Percentiles rank a stretch among this genome's conserved stretches.
Evolutionary conservation across 2,797 vertebrate species (phyloP).

Genomic region (Protosalanx chinensis): DNA sequence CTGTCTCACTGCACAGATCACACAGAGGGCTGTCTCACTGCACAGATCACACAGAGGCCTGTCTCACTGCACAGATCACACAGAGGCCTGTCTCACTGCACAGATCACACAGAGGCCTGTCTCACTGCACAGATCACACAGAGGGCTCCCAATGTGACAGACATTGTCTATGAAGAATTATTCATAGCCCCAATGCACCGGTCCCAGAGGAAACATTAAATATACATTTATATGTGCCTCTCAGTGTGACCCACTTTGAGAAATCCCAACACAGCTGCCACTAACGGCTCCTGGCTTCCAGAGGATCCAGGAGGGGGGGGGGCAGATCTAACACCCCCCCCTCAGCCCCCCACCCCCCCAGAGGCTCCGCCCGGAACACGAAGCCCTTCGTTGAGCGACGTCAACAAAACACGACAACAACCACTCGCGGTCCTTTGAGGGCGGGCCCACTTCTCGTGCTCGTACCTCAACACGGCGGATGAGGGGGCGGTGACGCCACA

Average conservation of each 20-base stretch:
- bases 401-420: slow-evolving; percentile 40
- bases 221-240: slow-evolving; percentile 69
- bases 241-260: slow-evolving; percentile 71
- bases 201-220: slow-evolving; percentile 70
- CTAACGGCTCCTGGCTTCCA: slow-evolving; percentile 58
- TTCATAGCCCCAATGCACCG: slow-evolving; percentile 57
- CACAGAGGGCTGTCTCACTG: slow-evolving; percentile 5
- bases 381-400: slow-evolving; percentile 32
- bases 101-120: slow-evolving; percentile 21
- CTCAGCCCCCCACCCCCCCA: slow-evolving; percentile 50
- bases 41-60: slow-evolving; percentile 30
- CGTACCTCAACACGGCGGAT: slow-evolving; percentile 30
- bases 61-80: slow-evolving; percentile 16
- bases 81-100: too few relatives aligned
- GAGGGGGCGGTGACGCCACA: slow-evolving; percentile 22
- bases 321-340: slow-evolving; percentile 44
- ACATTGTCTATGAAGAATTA: slow-evolving; percentile 54
- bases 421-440: slow-evolving; percentile 13
- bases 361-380: slow-evolving; percentile 37
- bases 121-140: slow-evolving; percentile 24
- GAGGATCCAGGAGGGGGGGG: slow-evolving; percentile 50
- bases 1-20: neutral
- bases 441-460: slow-evolving; percentile 10
- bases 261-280: slow-evolving; percentile 58
- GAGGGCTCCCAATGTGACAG: slow-evolving; percentile 34